phyloP scores from a whole-genome alignment of 92 coral and sea anemone species.

The Desmophyllum pertusum region DNA sequence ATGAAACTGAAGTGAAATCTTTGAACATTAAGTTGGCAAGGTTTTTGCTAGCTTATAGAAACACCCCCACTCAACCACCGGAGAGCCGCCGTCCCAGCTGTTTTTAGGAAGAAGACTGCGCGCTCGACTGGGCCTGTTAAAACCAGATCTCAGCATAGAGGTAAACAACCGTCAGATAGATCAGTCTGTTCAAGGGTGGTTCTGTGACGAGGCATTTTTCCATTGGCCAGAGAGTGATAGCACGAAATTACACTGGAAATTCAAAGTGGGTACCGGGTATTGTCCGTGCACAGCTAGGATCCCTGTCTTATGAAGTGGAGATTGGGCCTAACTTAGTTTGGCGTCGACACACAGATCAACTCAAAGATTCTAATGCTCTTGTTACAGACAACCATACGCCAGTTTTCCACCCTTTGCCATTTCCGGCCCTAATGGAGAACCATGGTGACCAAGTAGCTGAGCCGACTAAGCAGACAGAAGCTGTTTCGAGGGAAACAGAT shows the following conservation, averaged over 20 bases:
- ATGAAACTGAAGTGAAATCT: no score
- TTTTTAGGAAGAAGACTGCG: constrained; percentile 22
- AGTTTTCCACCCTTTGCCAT: no score
- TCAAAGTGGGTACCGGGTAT: constrained; percentile 11
- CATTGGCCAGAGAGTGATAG: constrained; percentile 18
- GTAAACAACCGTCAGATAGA: no score
- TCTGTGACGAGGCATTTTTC: background rate
- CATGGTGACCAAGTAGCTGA: no score
- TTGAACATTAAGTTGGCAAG: no score
- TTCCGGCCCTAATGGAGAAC: no score
- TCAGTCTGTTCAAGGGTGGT: constrained; percentile 7
- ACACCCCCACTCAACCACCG: background rate
- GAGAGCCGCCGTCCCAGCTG: no score
- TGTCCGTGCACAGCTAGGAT: background rate
- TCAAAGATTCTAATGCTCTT: background rate
- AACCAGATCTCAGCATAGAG: constrained; percentile 26
- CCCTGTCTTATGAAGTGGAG: constrained; percentile 3
- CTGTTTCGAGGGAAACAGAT: no score
- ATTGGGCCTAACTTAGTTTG: no score
- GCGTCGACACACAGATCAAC: constrained; percentile 5
- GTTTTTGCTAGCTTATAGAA: no score
- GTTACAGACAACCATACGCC: no score
- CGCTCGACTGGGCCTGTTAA: constrained; percentile 40
- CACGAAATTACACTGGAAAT: constrained; percentile 8
- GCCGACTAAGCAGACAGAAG: no score